These are phyloP conservation scores for Apotomis betuletana DNA, from an alignment of 2,888 invertebrate species.

Conservation along the genomic window DNA sequence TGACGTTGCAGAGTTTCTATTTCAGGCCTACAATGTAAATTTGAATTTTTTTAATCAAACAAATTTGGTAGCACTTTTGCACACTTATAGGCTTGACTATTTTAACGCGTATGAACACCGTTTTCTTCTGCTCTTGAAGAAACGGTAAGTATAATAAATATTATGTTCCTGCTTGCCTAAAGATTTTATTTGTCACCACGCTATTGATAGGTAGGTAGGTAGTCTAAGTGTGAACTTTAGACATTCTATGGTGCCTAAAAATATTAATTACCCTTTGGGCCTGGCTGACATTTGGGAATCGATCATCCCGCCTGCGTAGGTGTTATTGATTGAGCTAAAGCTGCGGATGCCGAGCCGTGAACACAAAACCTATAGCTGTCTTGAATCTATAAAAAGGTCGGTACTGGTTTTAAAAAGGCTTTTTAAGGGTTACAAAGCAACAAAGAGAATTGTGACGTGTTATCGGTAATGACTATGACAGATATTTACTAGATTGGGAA, in stretches of 20 bases:
- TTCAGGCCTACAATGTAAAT: too few relatives aligned
- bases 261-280: conserved; percentile 43
- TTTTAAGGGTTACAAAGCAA: conserved; percentile 13
- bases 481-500: too few relatives aligned
- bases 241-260: neutral
- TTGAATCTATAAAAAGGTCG: conserved; percentile 31
- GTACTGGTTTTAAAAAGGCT: conserved; percentile 23
- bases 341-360: conserved; percentile 21
- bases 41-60: too few relatives aligned
- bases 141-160: too few relatives aligned
- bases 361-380: conserved; percentile 21
- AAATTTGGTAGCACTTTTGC: too few relatives aligned
- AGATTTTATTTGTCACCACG: too few relatives aligned
- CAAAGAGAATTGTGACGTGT: conserved; percentile 5
- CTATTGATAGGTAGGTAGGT: too few relatives aligned
- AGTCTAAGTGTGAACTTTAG: neutral
- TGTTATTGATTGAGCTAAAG: conserved; percentile 39
- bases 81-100: too few relatives aligned
- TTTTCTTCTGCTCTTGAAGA: too few relatives aligned
- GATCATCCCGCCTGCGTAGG: conserved; percentile 48
- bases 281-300: conserved; percentile 48
- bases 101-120: too few relatives aligned
- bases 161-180: too few relatives aligned
- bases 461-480: neutral
- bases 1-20: neutral